Evolutionary conservation across 2,888 invertebrate species (phyloP), one percentile per base, ranked within the genome.

Genomic region (Drosophila emarginata): DNA sequence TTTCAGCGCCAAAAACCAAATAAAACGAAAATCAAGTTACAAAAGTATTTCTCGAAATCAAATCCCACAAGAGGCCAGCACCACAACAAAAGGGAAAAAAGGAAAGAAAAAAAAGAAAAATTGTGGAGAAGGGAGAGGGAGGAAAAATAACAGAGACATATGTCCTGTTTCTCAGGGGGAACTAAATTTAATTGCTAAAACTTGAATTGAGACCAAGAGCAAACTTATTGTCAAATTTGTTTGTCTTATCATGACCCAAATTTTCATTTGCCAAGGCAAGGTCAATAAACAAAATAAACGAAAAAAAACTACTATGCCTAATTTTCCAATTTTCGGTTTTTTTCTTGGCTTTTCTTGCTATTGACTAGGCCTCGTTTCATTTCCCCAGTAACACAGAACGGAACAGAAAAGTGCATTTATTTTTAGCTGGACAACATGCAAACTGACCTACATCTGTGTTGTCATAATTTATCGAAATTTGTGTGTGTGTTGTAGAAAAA

Each of bases 381-480:
- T 83, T 67, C 70, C 53, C 72, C 74, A 73, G 68, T 65, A 72
- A 80, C 74, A 74, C 32, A 7, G 11, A 15, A 18, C 9, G 15
- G 40, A 45, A 45, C 18, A 67, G 78, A 71, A 50, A 77, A 80
- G 64, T 71, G 72, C 75, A 86, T 73, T 76, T 78, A 78, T 78
- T 78, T 78, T 72, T 78, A 78, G 78, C 80, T 67, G 77, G 79
- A 76, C 73, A 73, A 67, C 63, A 70, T 52, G 67, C 67, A 65
- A 80, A 71, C 72, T 72, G 83, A 83, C 86, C 80, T 80, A 77
- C 80, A 86, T 82, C 78, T 45, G 18, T 21, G 4, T 45, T 45
- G 60, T 36, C 54, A 72, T 75, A 68, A 64, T 64, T 71, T 66
- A 53, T 65, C 61, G 60, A 68, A 61, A 67, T 67, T 52, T 68